A percentile compares a stretch with the other conserved stretches of the same genome.
phyloP scores from a whole-genome alignment of 2,888 invertebrate species.

The Drosophila mercatorum region DNA sequence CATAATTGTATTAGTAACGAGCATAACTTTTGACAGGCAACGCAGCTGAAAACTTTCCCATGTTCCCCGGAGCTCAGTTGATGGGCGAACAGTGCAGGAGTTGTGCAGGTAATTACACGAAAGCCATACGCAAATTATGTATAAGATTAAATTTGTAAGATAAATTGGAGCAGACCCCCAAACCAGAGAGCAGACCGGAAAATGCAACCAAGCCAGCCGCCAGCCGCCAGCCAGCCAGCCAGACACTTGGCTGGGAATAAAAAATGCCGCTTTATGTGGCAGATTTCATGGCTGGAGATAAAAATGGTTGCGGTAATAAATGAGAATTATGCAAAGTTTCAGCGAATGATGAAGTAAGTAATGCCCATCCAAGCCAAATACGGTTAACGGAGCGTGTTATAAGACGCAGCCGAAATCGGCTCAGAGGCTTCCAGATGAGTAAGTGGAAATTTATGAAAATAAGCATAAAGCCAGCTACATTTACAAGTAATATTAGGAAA shows the following conservation, averaged over 20 bases:
- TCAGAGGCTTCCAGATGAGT: constrained; percentile 57
- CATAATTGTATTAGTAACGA: constrained; percentile 20
- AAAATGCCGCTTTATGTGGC: constrained; percentile 57
- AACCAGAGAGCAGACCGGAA: constrained; percentile 45
- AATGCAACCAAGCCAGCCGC: constrained; percentile 11
- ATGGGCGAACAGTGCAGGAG: constrained; percentile 15
- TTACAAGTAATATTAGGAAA: constrained; percentile 59
- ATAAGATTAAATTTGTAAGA: constrained; percentile 79
- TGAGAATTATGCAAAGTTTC: constrained; percentile 78
- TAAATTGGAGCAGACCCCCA: constrained; percentile 63
- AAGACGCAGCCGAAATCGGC: constrained; percentile 51
- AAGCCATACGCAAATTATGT: constrained; percentile 76
- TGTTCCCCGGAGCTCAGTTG: constrained; percentile 7
- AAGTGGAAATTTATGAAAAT: constrained; percentile 79
- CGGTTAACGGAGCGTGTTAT: constrained; percentile 78
- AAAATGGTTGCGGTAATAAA: constrained; percentile 76
- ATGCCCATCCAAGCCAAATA: constrained; percentile 70
- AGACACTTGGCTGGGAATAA: constrained; percentile 69
- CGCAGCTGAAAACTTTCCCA: constrained; percentile 68
- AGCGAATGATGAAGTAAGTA: constrained; percentile 76
- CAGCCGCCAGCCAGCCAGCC: constrained; percentile 12
- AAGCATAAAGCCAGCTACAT: constrained; percentile 57
- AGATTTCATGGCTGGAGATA: constrained; percentile 62
- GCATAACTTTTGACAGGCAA: constrained; percentile 49
- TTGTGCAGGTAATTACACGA: constrained; percentile 71